Evolutionary conservation across 2,888 invertebrate genomes (phyloP).

Genomic region (Odontothrips loti): DNA sequence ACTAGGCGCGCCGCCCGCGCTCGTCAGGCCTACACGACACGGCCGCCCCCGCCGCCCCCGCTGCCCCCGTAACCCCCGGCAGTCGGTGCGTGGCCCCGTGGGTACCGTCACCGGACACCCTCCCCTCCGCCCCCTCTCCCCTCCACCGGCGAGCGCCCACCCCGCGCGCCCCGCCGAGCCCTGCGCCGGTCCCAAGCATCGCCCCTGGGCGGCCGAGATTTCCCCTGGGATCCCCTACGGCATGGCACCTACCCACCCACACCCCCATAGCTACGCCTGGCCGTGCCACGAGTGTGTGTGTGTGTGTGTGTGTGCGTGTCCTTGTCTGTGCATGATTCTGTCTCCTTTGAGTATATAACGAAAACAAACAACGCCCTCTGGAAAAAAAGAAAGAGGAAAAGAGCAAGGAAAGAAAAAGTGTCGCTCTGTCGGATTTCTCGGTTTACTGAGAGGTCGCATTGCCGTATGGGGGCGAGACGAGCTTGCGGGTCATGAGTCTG

Average conservation of each 20-base stretch:
- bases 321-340: background rate
- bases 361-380: background rate
- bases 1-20: no score
- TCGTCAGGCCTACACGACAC: no score
- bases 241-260: background rate
- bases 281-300: background rate
- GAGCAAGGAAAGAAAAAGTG: no score
- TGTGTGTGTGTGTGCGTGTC: background rate
- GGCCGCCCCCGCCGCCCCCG: no score
- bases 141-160: background rate
- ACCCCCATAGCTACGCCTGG: background rate
- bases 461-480: no score
- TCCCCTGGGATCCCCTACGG: slow-evolving; percentile 16
- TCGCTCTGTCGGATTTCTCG: no score
- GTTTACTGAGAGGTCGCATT: no score
- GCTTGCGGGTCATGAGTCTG: no score
- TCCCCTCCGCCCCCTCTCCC: background rate
- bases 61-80: no score
- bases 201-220: slow-evolving; percentile 20
- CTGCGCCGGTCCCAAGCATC: background rate
- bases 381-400: no score
- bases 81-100: no score
- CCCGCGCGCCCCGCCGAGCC: background rate
- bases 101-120: no score
- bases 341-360: slow-evolving; percentile 1